Base-by-base conservation (phyloP, 1,140 invertebrate species). In the Archegozetes longisetosus region DNA sequence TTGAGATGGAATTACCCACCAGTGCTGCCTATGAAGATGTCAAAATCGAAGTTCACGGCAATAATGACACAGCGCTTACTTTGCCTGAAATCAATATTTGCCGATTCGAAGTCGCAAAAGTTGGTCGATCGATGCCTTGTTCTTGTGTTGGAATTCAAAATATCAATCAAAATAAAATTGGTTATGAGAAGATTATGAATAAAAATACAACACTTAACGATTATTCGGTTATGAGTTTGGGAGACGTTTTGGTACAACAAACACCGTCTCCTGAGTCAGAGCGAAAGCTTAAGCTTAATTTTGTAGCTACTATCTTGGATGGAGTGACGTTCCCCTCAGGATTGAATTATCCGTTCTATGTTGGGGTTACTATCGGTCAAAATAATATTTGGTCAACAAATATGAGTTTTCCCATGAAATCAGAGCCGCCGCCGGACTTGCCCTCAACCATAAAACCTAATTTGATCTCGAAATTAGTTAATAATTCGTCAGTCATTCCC, bases 41-140 rank as follows among this genome's bases (percentile, higher is more conserved):
- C 9, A 59, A 59, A 17, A 53, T 67, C 32, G 60, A 62, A 52
- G 59, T 60, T n/a, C 50, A 53, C 14, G 58, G 60, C 0, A 61
- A 62, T 26, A 62, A 59, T 24, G 62, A 62, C n/a, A 58, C 61
- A 22, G 50, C 28, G 20, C 27, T 54, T 53, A 61, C 53, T 20
- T 50, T 67, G 24, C 65, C 65, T 1, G 58, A 59, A 2, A 52
- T 65, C 13, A 65, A 66, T 6, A 61, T 67, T 13, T 67, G 66
- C 27, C 48, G 58, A 23, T 28, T 64, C 1, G 55, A 62, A 24
- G 13, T 67, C 0, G 59, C 53, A 54, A 49, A 61, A 29, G 60
- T 67, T 0, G 66, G 63, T n/a, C 50, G 53, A 23, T 53, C 58
- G 12, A 24, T 67, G 17, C 66, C 66, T n/a, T 67, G 66, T 54